Conservation (phyloP, 2,113 vertebrate genomes). For the Poecilia latipinna region DNA sequence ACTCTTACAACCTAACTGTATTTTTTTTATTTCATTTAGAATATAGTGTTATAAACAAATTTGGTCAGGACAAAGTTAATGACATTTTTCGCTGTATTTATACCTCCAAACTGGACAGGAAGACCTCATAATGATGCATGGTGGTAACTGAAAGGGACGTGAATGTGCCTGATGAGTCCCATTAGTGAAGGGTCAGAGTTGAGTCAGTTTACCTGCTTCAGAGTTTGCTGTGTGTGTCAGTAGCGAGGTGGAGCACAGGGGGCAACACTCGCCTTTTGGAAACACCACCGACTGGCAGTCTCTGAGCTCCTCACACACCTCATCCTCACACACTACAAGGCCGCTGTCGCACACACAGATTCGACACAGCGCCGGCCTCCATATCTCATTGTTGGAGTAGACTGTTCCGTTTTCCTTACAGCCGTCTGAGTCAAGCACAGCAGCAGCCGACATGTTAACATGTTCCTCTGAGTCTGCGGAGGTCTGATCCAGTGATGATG, state of each 20-base stretch:
- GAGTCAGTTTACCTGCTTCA: constrained; percentile 44
- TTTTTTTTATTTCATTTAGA: neutral
- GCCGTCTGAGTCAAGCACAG: constrained; percentile 48
- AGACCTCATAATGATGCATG: constrained; percentile 17
- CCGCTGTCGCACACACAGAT: constrained; percentile 43
- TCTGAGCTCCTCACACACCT: constrained; percentile 52
- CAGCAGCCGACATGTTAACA: constrained; percentile 6
- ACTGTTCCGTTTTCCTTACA: constrained; percentile 36
- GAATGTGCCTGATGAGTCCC: constrained; percentile 7
- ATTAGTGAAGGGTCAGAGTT: constrained; percentile 4
- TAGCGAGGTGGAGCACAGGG: constrained; percentile 12
- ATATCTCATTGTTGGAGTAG: constrained; percentile 44
- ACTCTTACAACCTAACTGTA: neutral
- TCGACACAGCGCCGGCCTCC: constrained; percentile 47
- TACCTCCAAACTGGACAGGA: neutral
- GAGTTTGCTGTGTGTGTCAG: neutral
- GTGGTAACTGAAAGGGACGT: constrained; percentile 17
- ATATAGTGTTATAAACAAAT: neutral
- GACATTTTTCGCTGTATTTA: neutral
- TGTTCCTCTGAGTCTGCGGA: neutral
- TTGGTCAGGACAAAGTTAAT: too few relatives aligned
- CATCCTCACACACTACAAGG: constrained; percentile 50
- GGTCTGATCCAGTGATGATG: neutral
- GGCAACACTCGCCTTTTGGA: constrained; percentile 49
- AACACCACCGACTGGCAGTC: constrained; percentile 31